Evolutionary conservation across 2,797 vertebrate genomes (phyloP), one percentile per base, ranked within the genome.

Genomic region (Adrianichthys oophorus): DNA sequence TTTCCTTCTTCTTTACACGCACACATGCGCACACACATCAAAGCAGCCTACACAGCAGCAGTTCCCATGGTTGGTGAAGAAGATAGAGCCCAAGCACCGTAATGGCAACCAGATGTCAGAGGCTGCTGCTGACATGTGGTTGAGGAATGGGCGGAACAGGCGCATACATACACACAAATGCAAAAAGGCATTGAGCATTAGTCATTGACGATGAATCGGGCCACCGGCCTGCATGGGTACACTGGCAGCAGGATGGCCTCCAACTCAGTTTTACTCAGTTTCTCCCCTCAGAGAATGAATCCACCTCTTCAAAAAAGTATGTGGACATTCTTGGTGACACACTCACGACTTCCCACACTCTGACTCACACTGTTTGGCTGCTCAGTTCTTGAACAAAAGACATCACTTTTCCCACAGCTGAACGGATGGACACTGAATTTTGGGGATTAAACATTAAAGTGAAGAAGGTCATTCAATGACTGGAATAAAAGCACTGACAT

Each of bases 291-390:
- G 7, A 64, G 53, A 57, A 54, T 53, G 57, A 49, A 52, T 72
- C 74, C 72, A 84, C 83, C 85, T 70, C 80, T 70, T 70, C 79
- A 7, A 54, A 72, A 61, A 88, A 87, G 77, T 74, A 90, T 88
- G 85, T 58, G 71, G 79, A 82, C 86, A 90, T 88, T 88, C 82
- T 65, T 62, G 32, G 72, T 68, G 79, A 74, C 80, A 83, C 65
- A 66, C 72, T 80, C 77, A 66, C 24, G 61, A 62, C 83, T 80
- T 85, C 88, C 85, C 86, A 85, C 87, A 70, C 70, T 73, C 65
- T 72, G 78, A 82, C 77, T 82, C 78, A 51, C 51, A 68, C 60
- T 37, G 37, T 69, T 78, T 59, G 73, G 62, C 66, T 42, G 60
- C 50, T 60, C 4, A 23, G 24, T 48, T 59, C 40, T 48, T 40